phyloP scores from a whole-genome alignment of 1,140 invertebrate genomes.

The Euglossa dilemma region DNA sequence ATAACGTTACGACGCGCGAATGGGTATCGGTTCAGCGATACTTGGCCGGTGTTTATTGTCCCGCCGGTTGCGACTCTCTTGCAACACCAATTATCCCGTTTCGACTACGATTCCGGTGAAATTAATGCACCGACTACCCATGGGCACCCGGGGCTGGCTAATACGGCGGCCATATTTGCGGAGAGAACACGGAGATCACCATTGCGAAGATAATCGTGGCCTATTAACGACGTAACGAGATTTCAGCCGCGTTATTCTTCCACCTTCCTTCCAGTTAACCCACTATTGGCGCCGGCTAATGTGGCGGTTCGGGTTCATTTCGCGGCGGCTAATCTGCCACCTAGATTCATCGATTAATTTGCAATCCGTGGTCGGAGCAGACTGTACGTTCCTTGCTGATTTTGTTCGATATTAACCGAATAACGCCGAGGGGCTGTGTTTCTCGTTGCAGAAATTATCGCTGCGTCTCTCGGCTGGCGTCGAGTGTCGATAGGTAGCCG shows the following conservation, averaged over 20 bases:
- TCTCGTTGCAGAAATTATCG: no score
- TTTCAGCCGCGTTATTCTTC: slow-evolving; percentile 43
- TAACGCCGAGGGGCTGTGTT: no score
- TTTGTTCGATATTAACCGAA: neutral
- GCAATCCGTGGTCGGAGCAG: neutral
- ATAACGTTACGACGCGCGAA: slow-evolving; percentile 53
- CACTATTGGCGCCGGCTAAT: slow-evolving; percentile 31
- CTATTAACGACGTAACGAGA: slow-evolving; percentile 40
- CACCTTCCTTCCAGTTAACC: slow-evolving; percentile 26
- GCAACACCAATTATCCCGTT: slow-evolving; percentile 60
- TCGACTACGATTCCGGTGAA: slow-evolving; percentile 23
- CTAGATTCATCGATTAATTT: slow-evolving; percentile 18
- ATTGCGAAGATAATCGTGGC: slow-evolving; percentile 40
- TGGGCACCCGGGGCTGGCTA: no score
- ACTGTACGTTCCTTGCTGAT: neutral
- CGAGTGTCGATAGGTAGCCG: no score
- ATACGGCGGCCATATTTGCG: neutral
- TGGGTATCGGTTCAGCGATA: slow-evolving; percentile 19
- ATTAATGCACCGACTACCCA: slow-evolving; percentile 32
- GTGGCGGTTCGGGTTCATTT: slow-evolving; percentile 37
- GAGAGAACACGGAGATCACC: neutral
- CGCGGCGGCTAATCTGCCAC: slow-evolving; percentile 9
- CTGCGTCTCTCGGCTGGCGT: no score
- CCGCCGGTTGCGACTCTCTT: slow-evolving; percentile 48
- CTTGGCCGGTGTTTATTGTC: slow-evolving; percentile 44